Evolutionary conservation across 2,888 invertebrate genomes (phyloP).

Genomic region (Adela reaumurella): DNA sequence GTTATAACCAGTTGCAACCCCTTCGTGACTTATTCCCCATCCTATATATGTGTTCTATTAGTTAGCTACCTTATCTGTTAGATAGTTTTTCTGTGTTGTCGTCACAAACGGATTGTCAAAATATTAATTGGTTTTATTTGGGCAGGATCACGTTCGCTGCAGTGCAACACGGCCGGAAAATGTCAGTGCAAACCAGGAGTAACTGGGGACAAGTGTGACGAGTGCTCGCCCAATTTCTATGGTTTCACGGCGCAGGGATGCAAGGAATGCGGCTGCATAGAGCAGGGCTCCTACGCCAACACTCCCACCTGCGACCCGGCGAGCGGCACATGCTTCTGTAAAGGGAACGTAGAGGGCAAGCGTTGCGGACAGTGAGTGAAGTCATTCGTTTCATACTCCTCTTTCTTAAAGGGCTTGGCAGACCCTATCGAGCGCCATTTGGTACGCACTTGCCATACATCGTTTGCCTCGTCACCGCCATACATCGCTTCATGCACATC

Average conservation of each 20-base stretch:
- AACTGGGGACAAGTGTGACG: slow-evolving; percentile 90
- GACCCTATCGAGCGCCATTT: too few relatives aligned
- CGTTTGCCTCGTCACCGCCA: too few relatives aligned
- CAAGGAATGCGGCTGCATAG: slow-evolving; percentile 86
- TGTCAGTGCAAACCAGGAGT: slow-evolving; percentile 97
- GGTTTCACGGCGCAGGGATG: slow-evolving; percentile 90
- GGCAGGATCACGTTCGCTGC: slow-evolving; percentile 79
- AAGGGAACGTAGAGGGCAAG: slow-evolving; percentile 93
- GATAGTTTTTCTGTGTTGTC: too few relatives aligned
- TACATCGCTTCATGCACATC: neutral
- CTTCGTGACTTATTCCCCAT: too few relatives aligned
- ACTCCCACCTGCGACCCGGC: slow-evolving; percentile 78
- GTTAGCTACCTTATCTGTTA: too few relatives aligned
- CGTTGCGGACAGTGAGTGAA: slow-evolving; percentile 77
- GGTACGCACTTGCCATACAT: too few relatives aligned
- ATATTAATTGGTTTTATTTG: too few relatives aligned
- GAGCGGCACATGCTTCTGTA: slow-evolving; percentile 78
- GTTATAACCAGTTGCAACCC: too few relatives aligned
- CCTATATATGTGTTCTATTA: too few relatives aligned
- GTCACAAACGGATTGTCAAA: too few relatives aligned
- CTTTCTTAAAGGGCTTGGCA: too few relatives aligned
- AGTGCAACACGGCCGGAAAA: slow-evolving; percentile 88
- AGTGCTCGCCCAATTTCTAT: slow-evolving; percentile 77
- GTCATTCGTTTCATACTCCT: too few relatives aligned
- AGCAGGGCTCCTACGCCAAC: slow-evolving; percentile 79